Evolutionary conservation across 2,113 vertebrate species (phyloP), one percentile per base, ranked within the genome.

Genomic region (Gasterosteus aculeatus): DNA sequence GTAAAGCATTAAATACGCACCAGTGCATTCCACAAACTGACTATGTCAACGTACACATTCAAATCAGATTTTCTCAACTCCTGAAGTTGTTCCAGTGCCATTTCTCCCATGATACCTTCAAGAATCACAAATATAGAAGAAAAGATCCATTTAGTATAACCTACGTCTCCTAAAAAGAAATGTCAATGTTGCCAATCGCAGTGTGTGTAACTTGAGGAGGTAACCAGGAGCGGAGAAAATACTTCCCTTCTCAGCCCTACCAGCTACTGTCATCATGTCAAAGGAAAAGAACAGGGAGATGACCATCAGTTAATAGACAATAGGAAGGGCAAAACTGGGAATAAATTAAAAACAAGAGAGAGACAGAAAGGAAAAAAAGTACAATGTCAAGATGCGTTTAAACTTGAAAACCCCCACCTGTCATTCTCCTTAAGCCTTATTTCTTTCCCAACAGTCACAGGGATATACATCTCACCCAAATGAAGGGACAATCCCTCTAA

Each of bases 401-500:
- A 38, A 46, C 46, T 56, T 46, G 49, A 42, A 42, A 10, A 42
- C 6, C 47, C 57, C 60, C 69, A 83, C 63, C 78, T 78, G 44
- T 78, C 54, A 2, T 60, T 73, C 47, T 38, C 75, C 71, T 70
- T 60, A 42, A 67, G 41, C n/a, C 33, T 59, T 46, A 7, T 57
- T 74, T 75, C 65, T 33, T 12, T 62, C 60, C 70, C 18, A 2
- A 39, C 51, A 65, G 26, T 57, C 59, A 69, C 0, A 0, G 69
- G 72, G 56, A 74, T 77, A 67, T 78, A 67, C 47, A 6, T 73
- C 80, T 82, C 1, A 80, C 35, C 63, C 77, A 81, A 73, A 64
- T 9, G 67, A 73, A 74, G 68, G 78, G 85, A 87, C 84, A 77
- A 72, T 74, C 78, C 78, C 60, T 83, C 53, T 72, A 81, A 83